These are phyloP conservation scores for Venustaconcha ellipsiformis DNA, from an alignment of 1,140 invertebrate genomes.

Conservation along the genomic window DNA sequence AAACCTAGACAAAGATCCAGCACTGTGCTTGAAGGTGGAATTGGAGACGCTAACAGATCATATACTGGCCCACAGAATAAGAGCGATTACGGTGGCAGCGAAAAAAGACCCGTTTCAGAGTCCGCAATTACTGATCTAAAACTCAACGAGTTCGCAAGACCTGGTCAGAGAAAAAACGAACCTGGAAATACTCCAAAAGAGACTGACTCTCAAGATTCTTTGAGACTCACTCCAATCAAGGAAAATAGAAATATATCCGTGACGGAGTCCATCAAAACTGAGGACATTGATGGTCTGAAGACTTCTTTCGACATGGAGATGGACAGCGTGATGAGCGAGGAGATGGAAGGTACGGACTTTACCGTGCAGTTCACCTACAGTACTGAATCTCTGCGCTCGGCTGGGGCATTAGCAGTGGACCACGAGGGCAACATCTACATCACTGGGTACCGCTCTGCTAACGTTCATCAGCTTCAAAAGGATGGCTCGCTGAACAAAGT, in stretches of 20 bases:
- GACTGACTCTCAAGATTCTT: too few species aligned
- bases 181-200: too few species aligned
- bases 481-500: conserved; percentile 25
- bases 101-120: conserved; percentile 14
- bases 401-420: conserved; percentile 21
- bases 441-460: conserved; percentile 21
- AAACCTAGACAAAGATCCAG: conserved; percentile 25
- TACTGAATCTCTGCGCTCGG: conserved; percentile 26
- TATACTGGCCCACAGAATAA: too few species aligned
- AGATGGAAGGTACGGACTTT: background rate
- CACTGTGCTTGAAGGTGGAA: conserved; percentile 20
- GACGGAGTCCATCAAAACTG: conserved; percentile 17
- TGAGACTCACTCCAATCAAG: conserved; percentile 6
- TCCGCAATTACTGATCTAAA: conserved; percentile 18
- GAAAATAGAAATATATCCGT: conserved; percentile 17
- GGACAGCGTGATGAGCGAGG: conserved; percentile 11
- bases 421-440: conserved; percentile 34
- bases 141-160: conserved; percentile 15
- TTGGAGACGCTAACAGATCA: background rate
- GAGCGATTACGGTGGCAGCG: background rate
- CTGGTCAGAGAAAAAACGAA: background rate
- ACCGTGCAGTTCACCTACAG: conserved; percentile 26
- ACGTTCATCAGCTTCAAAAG: conserved; percentile 27
- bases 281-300: conserved; percentile 16
- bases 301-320: background rate